Conservation (phyloP, 2,797 vertebrate genomes). For the Rhinoraja longicauda region DNA sequence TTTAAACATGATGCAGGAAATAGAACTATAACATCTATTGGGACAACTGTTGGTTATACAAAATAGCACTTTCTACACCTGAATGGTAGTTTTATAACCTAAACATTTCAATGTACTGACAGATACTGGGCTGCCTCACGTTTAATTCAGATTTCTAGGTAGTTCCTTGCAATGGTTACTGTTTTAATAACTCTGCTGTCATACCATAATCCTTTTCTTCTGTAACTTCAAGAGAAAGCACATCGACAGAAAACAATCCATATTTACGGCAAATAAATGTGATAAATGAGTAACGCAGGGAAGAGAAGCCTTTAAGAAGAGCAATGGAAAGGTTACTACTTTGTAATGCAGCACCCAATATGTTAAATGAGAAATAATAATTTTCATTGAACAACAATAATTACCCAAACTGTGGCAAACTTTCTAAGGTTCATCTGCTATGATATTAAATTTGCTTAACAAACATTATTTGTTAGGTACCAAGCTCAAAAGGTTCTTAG, state of each 20-base stretch:
- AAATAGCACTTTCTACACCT: background rate
- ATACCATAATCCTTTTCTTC: background rate
- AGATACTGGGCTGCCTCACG: background rate
- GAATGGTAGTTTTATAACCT: background rate
- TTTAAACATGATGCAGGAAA: background rate
- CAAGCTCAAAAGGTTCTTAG: background rate
- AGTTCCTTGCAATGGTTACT: background rate
- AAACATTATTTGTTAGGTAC: background rate
- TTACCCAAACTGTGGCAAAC: background rate
- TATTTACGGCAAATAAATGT: background rate
- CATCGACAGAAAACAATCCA: background rate
- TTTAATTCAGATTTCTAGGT: background rate
- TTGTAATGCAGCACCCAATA: background rate
- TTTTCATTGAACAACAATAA: background rate
- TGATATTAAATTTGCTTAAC: background rate
- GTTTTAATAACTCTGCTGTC: background rate
- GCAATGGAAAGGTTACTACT: background rate
- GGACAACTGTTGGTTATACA: background rate
- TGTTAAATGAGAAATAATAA: background rate
- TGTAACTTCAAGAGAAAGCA: background rate
- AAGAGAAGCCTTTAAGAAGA: background rate
- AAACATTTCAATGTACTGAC: slow-evolving; percentile 2
- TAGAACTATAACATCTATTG: background rate
- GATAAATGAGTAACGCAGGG: background rate
- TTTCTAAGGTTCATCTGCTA: background rate